Conservation (phyloP, 2,113 vertebrate genomes). For the Poecilia latipinna region DNA sequence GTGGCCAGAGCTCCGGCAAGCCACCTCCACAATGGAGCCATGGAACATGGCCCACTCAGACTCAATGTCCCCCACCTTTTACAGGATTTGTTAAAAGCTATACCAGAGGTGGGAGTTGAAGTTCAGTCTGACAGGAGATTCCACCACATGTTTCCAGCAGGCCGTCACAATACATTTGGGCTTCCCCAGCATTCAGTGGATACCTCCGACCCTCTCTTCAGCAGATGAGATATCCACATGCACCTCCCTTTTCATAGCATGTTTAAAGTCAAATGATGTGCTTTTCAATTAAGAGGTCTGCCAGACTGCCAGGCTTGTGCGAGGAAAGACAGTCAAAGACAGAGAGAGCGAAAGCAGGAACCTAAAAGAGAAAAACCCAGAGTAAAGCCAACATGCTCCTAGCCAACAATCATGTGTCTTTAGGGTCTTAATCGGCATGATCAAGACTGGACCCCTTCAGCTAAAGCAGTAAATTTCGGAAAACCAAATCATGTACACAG, state of each 20-base stretch:
- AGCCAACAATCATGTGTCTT: slow-evolving; percentile 37
- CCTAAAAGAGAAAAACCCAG: slow-evolving; percentile 25
- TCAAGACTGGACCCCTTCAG: slow-evolving; percentile 39
- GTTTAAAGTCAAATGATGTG: slow-evolving; percentile 48
- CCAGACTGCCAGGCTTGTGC: slow-evolving; percentile 62
- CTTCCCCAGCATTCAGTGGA: too few relatives aligned
- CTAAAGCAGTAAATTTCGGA: slow-evolving; percentile 30
- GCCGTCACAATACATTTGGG: too few relatives aligned
- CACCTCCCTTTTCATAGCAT: slow-evolving; percentile 23
- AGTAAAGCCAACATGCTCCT: slow-evolving; percentile 23
- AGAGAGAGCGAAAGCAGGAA: slow-evolving; percentile 20
- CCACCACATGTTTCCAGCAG: too few relatives aligned
- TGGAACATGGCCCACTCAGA: too few relatives aligned
- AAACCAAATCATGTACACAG: slow-evolving; percentile 51
- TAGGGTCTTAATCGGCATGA: slow-evolving; percentile 50
- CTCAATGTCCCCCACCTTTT: too few relatives aligned
- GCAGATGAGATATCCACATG: slow-evolving; percentile 4
- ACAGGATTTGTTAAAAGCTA: too few relatives aligned
- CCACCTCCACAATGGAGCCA: too few relatives aligned
- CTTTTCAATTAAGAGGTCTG: slow-evolving; percentile 71
- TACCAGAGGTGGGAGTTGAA: too few relatives aligned
- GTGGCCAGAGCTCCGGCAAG: too few relatives aligned
- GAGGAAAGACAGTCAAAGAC: slow-evolving; percentile 21
- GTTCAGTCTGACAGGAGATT: too few relatives aligned
- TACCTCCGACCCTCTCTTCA: too few relatives aligned